Evolutionary conservation across 2,888 invertebrate species (phyloP).

Genomic region (Phengaris arion): DNA sequence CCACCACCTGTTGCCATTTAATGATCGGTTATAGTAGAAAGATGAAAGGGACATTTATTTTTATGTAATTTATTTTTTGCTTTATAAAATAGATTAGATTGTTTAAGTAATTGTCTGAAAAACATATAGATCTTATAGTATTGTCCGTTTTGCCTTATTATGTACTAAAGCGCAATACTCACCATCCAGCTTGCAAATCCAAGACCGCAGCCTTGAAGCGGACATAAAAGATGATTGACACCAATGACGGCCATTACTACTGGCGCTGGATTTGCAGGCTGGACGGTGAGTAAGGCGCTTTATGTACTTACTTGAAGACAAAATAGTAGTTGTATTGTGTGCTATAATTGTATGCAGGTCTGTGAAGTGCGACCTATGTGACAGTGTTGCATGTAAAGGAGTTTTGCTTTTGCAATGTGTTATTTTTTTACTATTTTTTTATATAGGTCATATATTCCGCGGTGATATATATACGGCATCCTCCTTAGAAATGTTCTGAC

Average conservation of each 20-base stretch:
- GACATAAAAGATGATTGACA: too few relatives aligned
- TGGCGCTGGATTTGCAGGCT: too few relatives aligned
- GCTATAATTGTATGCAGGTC: background rate
- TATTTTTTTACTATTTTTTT: background rate
- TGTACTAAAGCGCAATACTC: too few relatives aligned
- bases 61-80: background rate
- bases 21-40: background rate
- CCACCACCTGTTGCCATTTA: constrained; percentile 17
- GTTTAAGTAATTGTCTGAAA: too few relatives aligned
- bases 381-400: constrained; percentile 3
- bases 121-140: background rate
- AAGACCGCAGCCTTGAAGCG: too few relatives aligned
- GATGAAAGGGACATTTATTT: background rate
- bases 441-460: too few relatives aligned
- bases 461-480: too few relatives aligned
- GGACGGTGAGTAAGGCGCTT: too few relatives aligned
- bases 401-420: constrained; percentile 11
- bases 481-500: too few relatives aligned
- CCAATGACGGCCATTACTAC: too few relatives aligned
- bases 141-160: background rate
- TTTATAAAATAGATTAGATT: background rate
- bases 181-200: too few relatives aligned
- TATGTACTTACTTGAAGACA: too few relatives aligned
- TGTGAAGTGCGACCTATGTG: background rate
- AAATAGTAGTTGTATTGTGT: background rate